Conservation (phyloP, 2,113 vertebrate species). For the Ibidorhyncha struthersii region DNA sequence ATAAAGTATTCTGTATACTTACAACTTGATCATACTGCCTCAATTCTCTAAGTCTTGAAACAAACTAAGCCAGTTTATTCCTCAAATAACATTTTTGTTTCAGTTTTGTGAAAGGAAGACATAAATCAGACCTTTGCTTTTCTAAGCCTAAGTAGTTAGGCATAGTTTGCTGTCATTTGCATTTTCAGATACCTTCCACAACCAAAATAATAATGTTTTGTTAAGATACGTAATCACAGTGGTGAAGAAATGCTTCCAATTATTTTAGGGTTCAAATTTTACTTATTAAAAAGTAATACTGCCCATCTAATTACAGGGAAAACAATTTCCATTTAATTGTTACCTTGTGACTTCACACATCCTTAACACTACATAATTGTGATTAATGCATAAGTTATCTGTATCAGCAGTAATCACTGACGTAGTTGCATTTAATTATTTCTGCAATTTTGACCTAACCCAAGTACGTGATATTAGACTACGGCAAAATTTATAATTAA, state of each 20-base stretch:
- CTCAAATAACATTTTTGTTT: neutral
- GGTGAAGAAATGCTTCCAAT: neutral
- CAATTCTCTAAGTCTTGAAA: neutral
- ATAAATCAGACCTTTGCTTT: neutral
- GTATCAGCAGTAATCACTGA: neutral
- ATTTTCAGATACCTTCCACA: neutral
- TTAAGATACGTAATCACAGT: neutral
- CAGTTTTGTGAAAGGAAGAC: neutral
- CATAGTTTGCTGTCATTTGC: neutral
- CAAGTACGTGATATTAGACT: neutral
- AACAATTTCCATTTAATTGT: neutral
- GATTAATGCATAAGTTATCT: neutral
- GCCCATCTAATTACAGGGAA: neutral
- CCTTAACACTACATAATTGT: neutral
- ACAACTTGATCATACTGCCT: neutral
- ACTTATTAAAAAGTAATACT: neutral
- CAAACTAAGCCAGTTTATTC: neutral
- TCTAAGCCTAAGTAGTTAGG: neutral
- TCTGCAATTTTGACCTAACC: neutral
- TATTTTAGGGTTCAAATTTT: neutral
- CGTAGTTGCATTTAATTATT: neutral
- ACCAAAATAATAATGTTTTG: neutral
- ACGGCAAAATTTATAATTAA: accelerated
- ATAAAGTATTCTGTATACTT: neutral
- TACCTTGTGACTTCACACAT: neutral